A percentile compares a stretch with the other conserved stretches of the same genome.
Evolutionary conservation across 2,888 invertebrate species (phyloP).

Genomic region (Toxonevra muliebris): DNA sequence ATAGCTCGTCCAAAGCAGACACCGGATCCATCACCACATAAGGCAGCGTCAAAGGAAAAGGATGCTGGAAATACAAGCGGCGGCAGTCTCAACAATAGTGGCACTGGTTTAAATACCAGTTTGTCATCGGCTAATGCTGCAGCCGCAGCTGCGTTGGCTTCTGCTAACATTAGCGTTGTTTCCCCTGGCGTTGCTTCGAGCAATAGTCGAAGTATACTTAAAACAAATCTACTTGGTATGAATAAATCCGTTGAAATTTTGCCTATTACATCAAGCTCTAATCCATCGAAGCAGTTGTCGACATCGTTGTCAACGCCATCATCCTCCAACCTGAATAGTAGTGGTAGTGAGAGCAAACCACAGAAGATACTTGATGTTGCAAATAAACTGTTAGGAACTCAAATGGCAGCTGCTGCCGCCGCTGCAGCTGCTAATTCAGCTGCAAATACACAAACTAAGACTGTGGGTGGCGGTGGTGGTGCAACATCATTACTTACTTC

Average conservation of each 20-base stretch:
- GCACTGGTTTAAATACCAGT: conserved; percentile 34
- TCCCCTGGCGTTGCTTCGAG: conserved; percentile 20
- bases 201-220: conserved; percentile 61
- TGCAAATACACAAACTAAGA: conserved; percentile 14
- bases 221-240: conserved; percentile 57
- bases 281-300: conserved; percentile 3
- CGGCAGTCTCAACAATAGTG: conserved; percentile 23
- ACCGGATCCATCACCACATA: conserved; percentile 39
- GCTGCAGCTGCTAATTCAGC: conserved; percentile 46
- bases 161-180: conserved; percentile 28
- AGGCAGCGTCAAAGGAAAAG: conserved; percentile 43
- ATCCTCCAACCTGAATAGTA: conserved; percentile 18
- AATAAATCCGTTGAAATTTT: conserved; percentile 58
- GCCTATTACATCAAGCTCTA: conserved; percentile 46
- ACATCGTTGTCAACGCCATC: not conserved
- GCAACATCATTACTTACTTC: conserved; percentile 54
- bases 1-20: conserved; percentile 61
- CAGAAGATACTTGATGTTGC: conserved; percentile 60
- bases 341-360: conserved; percentile 44
- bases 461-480: conserved; percentile 10
- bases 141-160: conserved; percentile 40
- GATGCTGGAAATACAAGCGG: conserved; percentile 47
- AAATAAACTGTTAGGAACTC: conserved; percentile 53
- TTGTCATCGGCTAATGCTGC: conserved; percentile 37
- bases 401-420: conserved; percentile 44